phyloP scores from a whole-genome alignment of 2,888 invertebrate species.

The Lepidocyrtoides sp. region DNA sequence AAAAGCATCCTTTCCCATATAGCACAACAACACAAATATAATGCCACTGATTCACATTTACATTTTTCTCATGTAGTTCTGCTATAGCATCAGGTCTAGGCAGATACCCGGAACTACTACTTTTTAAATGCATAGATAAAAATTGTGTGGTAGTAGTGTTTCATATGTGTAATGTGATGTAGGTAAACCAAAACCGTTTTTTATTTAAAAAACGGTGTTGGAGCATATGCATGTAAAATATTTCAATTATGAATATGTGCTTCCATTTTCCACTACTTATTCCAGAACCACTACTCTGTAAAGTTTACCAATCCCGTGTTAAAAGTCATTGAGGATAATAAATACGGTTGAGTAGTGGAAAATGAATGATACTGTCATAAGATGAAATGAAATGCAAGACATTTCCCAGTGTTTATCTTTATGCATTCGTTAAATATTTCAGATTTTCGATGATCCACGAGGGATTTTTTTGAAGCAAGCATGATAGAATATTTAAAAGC shows the following conservation, averaged over 20 bases:
- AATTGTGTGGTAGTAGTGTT: not conserved
- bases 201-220: not conserved
- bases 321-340: not conserved
- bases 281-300: not conserved
- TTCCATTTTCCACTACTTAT: not conserved
- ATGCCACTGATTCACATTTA: conserved; percentile 24
- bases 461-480: conserved; percentile 41
- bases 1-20: not conserved
- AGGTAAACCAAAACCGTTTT: not conserved
- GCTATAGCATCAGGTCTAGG: not conserved
- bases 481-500: conserved; percentile 28
- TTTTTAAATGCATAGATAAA: not conserved
- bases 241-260: conserved; percentile 16
- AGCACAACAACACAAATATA: not conserved
- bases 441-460: conserved; percentile 63
- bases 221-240: not conserved
- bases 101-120: not conserved
- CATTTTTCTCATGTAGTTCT: not conserved
- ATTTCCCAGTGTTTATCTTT: conserved; percentile 35
- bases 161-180: not conserved
- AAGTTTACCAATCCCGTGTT: not conserved
- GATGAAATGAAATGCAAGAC: not conserved
- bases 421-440: conserved; percentile 51
- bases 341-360: not conserved
- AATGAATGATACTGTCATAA: conserved; percentile 48